A percentile compares a stretch with the other conserved stretches of the same genome.
Conservation (phyloP, 2,888 invertebrate species). For the Ennomos erosarius region DNA sequence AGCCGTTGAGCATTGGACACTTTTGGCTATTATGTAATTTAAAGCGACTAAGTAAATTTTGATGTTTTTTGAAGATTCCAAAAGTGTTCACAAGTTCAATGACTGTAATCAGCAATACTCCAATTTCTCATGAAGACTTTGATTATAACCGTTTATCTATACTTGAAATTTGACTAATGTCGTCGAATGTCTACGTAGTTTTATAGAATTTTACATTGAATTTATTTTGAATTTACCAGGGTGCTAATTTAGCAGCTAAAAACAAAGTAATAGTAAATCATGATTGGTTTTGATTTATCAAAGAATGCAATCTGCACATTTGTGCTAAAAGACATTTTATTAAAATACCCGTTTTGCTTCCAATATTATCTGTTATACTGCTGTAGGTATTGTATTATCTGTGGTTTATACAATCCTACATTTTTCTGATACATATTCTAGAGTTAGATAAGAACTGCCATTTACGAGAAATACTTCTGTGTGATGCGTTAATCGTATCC, state of each 20-base stretch:
- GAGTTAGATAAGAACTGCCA: conserved; percentile 36
- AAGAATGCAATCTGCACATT: not conserved
- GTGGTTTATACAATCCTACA: conserved; percentile 5
- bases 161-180: not conserved
- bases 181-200: conserved; percentile 3
- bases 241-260: conserved; percentile 13
- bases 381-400: too few relatives aligned
- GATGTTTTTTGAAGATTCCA: conserved; percentile 9
- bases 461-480: conserved; percentile 32
- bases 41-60: conserved; percentile 14
- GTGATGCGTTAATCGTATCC: conserved; percentile 25
- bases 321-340: conserved; percentile 9
- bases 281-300: not conserved
- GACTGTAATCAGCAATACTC: conserved; percentile 15
- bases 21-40: conserved; percentile 23
- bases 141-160: not conserved
- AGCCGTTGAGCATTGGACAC: conserved; percentile 27
- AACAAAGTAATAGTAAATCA: not conserved
- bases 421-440: conserved; percentile 21
- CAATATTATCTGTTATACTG: too few relatives aligned
- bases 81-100: conserved; percentile 19
- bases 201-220: conserved; percentile 13
- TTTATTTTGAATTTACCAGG: conserved; percentile 7
- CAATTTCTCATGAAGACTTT: conserved; percentile 11
- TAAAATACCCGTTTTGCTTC: conserved; percentile 18